phyloP scores from a whole-genome alignment of 2,888 invertebrate genomes.

The Amorpha juglandis region DNA sequence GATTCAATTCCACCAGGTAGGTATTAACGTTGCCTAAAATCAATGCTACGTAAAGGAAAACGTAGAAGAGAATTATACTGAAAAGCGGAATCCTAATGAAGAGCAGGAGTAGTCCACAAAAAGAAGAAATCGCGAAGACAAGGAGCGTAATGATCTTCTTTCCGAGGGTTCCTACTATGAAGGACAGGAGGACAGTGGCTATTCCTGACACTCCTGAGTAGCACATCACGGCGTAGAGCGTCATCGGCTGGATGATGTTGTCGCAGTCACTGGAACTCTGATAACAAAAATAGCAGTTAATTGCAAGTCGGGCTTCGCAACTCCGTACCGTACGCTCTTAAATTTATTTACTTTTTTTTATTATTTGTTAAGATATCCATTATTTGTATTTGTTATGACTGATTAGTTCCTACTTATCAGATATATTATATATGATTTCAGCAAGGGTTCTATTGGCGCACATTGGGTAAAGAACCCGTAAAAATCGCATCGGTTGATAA shows the following conservation, averaged over 20 bases:
- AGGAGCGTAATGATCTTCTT: conserved; percentile 59
- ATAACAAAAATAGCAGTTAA: not conserved
- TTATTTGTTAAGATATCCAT: too few species aligned
- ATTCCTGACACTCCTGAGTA: conserved; percentile 59
- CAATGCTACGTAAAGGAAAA: conserved; percentile 64
- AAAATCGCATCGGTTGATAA: too few species aligned
- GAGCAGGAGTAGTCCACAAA: conserved; percentile 55
- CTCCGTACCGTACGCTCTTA: too few species aligned
- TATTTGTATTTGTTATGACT: too few species aligned
- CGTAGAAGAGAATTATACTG: conserved; percentile 64
- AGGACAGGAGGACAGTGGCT: conserved; percentile 59
- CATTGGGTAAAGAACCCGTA: too few species aligned
- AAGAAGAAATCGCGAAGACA: conserved; percentile 53
- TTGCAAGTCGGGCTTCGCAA: too few species aligned
- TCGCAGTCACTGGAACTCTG: conserved; percentile 59
- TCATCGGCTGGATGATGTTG: conserved; percentile 54
- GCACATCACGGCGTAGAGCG: conserved; percentile 67
- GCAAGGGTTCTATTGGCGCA: too few species aligned
- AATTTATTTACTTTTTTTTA: too few species aligned
- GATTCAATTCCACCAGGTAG: conserved; percentile 70
- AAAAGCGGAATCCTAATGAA: conserved; percentile 60
- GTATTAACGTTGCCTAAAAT: conserved; percentile 71
- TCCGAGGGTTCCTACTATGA: conserved; percentile 60
- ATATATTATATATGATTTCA: too few species aligned
- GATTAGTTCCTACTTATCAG: too few species aligned